Evolutionary conservation across 2,113 vertebrate species (phyloP).

Genomic region (Sisor rabdophorus): DNA sequence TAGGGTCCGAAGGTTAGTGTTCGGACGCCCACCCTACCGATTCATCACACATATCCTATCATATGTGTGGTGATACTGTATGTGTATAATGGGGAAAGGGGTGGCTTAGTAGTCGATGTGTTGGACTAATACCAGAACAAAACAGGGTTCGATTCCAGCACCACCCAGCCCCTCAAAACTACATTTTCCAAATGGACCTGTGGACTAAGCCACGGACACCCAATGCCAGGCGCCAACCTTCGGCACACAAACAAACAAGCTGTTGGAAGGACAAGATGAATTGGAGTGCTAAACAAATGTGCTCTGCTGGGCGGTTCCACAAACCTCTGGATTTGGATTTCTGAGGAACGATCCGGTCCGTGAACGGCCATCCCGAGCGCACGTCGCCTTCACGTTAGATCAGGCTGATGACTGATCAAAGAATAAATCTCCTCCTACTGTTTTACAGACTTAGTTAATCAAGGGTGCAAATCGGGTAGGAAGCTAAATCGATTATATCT

Average conservation of each 20-base stretch:
- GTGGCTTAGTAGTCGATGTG: too few relatives aligned
- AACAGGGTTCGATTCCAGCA: too few relatives aligned
- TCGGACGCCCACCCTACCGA: too few relatives aligned
- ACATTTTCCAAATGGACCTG: not conserved
- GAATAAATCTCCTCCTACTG: constrained; percentile 4
- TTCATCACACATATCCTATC: too few relatives aligned
- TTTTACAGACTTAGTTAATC: constrained; percentile 32
- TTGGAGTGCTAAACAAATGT: constrained; percentile 37
- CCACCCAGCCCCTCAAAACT: not conserved
- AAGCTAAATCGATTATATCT: constrained; percentile 22
- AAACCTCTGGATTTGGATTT: constrained; percentile 2
- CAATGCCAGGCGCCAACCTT: not conserved
- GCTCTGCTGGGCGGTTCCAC: constrained; percentile 9
- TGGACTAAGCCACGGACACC: not conserved
- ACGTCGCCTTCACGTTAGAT: not conserved
- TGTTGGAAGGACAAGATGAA: constrained; percentile 37
- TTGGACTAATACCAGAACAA: too few relatives aligned
- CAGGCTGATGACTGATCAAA: constrained; percentile 3
- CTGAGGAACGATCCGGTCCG: not conserved
- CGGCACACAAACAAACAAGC: constrained; percentile 37
- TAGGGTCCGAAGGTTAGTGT: too few relatives aligned
- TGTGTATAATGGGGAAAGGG: too few relatives aligned
- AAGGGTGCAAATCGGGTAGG: constrained; percentile 1
- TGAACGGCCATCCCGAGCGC: not conserved
- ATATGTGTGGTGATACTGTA: too few relatives aligned